Evolutionary conservation across 2,113 vertebrate species (phyloP), one percentile per base, ranked within the genome.

Genomic region (Pantherophis guttatus): DNA sequence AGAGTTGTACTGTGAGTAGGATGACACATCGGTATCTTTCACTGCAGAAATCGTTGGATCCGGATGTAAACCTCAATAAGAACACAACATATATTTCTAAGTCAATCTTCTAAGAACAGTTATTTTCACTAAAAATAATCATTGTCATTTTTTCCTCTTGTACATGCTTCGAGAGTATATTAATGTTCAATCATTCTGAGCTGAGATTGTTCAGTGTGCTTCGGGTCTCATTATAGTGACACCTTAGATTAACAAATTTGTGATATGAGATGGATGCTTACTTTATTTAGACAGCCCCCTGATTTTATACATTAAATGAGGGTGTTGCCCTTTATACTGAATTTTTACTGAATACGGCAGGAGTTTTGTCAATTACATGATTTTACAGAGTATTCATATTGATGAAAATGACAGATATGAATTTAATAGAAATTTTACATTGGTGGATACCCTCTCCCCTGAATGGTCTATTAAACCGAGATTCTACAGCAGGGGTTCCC

Each of bases 11-110:
- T 97, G 97, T 86, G 97, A 93, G 91, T 99, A 99, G 10, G 98
- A 95, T 93, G 98, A 97, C 94, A 98, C 97, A 95, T 99, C 99
- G 1, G 98, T 95, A 91, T 99, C 98, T 96, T 98, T 98, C 55
- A 98, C 98, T 91, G 99, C 97, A 94, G 98, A 98, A 93, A 95
- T 98, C 95, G 97, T 96, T 95, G 98, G 98, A 75, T 99, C 99
- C 95, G 98, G 97, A 95, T 99, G 97, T 65, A 99, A 97, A 97
- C 99, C 99, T 99, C 94, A 7, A 92, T 89, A 95, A 94, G 88
- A 96, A 92, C 1, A 24, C 48, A 95, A 94, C 7, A 75, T 15
- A 39, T 65, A 57, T 54, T 87, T 93, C n/a, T 57, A 33, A 93
- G 65, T 59, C 29, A 17, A 3, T 62, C 7, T 52, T 94, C 29